These are phyloP conservation scores for Cyrtorhinus lividipennis DNA, from an alignment of 1,140 invertebrate genomes.

Conservation along the genomic window DNA sequence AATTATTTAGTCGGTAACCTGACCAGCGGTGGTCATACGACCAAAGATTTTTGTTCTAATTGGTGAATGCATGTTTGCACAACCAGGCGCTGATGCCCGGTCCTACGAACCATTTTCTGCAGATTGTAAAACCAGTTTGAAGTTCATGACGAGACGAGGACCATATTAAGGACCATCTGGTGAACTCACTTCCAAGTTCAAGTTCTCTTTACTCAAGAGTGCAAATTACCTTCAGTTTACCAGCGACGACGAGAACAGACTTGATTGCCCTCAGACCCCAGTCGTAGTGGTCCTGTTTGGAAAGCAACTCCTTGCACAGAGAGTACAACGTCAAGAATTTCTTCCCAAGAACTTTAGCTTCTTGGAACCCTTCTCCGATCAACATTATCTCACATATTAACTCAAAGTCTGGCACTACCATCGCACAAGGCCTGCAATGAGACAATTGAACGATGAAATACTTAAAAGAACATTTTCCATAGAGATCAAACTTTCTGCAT, in stretches of 20 bases:
- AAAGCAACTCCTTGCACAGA: conserved; percentile 70
- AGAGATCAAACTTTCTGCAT: too few species aligned
- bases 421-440: conserved; percentile 66
- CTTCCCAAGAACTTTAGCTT: conserved; percentile 67
- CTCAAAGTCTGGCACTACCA: conserved; percentile 88
- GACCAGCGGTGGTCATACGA: too few species aligned
- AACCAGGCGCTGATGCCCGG: too few species aligned
- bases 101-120: too few species aligned
- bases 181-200: not conserved
- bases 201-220: not conserved
- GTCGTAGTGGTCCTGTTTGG: conserved; percentile 90
- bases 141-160: not conserved
- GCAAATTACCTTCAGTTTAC: conserved; percentile 53
- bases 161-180: not conserved
- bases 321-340: conserved; percentile 87
- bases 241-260: conserved; percentile 81
- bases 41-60: too few species aligned
- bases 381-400: conserved; percentile 90
- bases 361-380: conserved; percentile 82
- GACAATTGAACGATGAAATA: not conserved
- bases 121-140: too few species aligned
- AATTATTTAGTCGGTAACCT: too few species aligned
- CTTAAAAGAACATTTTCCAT: too few species aligned
- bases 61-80: too few species aligned
- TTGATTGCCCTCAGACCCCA: conserved; percentile 88